phyloP scores from a whole-genome alignment of 2,113 vertebrate species.

The Pseudopipra pipra region DNA sequence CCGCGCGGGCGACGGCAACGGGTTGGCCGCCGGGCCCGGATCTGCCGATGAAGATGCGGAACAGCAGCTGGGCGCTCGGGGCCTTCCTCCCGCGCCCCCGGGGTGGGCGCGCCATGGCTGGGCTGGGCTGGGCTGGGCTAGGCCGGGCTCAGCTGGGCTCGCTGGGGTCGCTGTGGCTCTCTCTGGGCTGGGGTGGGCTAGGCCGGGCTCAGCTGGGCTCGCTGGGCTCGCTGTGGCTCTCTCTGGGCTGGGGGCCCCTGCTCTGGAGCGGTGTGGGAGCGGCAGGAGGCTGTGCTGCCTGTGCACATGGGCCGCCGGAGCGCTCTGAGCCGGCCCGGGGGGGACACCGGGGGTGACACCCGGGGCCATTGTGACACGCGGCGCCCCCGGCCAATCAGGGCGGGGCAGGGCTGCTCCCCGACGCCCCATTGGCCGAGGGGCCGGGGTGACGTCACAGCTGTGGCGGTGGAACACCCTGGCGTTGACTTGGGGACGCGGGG shows the following conservation, averaged over 20 bases:
- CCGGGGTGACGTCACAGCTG: neutral
- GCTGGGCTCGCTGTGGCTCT: neutral
- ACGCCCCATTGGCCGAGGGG: neutral
- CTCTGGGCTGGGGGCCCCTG: no score
- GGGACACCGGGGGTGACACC: no score
- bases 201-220: neutral
- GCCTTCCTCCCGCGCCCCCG: neutral
- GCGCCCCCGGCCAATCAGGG: rapidly evolving
- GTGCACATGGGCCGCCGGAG: neutral
- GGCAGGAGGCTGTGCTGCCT: no score
- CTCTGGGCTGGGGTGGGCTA: no score
- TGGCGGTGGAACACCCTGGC: rapidly evolving
- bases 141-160: neutral
- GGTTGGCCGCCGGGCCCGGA: neutral
- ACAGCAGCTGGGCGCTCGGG: neutral
- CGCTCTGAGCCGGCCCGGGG: neutral
- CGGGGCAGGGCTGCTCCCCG: rapidly evolving
- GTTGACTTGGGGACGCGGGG: neutral
- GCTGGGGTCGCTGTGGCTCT: neutral
- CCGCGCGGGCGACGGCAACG: neutral
- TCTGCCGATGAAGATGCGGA: neutral
- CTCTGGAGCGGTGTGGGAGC: no score
- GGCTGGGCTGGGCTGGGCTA: neutral
- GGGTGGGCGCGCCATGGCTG: neutral
- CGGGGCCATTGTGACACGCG: neutral